phyloP scores from a whole-genome alignment of 2,797 vertebrate genomes.

The Gambusia yucatana region DNA sequence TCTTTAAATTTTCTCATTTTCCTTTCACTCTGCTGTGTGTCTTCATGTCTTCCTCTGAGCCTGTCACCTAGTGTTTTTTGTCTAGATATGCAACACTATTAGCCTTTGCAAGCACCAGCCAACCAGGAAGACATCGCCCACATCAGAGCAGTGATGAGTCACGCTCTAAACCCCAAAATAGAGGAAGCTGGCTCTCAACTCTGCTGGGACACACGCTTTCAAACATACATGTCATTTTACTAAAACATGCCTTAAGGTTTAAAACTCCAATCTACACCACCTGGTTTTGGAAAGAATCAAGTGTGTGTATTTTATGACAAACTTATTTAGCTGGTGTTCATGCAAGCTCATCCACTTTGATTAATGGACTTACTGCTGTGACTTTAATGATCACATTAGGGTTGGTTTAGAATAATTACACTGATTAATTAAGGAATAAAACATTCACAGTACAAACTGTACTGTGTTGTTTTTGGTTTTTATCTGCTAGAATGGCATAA shows the following conservation, averaged over 20 bases:
- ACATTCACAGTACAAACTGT: too few relatives aligned
- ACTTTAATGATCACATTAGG: too few relatives aligned
- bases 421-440: too few relatives aligned
- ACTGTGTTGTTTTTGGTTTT: not conserved
- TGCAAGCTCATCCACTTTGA: too few relatives aligned
- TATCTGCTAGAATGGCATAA: not conserved
- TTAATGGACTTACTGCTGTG: not conserved
- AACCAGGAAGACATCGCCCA: slow-evolving; percentile 48
- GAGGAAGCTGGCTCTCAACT: slow-evolving; percentile 47
- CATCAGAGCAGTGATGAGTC: slow-evolving; percentile 69
- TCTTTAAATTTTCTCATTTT: not conserved
- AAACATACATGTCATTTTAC: not conserved
- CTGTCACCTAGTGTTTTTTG: slow-evolving; percentile 1
- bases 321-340: not conserved
- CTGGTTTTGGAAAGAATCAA: slow-evolving; percentile 24
- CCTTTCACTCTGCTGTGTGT: not conserved
- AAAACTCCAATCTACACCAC: slow-evolving; percentile 42
- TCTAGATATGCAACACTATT: slow-evolving; percentile 14
- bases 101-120: slow-evolving; percentile 25
- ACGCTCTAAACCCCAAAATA: slow-evolving; percentile 64
- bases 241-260: slow-evolving; percentile 7
- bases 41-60: not conserved
- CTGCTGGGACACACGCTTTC: slow-evolving; percentile 38
- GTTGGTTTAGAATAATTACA: too few relatives aligned
- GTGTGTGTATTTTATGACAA: slow-evolving; percentile 38